Evolutionary conservation across 2,797 vertebrate genomes (phyloP).

Genomic region (Ctenosaura bakeri): DNA sequence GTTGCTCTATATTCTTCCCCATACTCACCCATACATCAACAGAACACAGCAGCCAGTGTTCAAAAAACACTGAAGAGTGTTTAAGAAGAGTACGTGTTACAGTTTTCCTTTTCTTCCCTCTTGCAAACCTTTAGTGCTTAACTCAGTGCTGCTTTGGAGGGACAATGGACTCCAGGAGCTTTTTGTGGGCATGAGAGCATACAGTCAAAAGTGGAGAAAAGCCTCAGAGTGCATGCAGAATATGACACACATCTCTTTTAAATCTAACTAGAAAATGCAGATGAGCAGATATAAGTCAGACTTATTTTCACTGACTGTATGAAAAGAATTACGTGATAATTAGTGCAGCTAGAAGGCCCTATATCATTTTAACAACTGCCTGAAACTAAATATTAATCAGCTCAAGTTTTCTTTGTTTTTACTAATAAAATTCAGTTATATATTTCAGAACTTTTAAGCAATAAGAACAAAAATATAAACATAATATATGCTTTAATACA

Average conservation of each 20-base stretch:
- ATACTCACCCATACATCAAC: no score
- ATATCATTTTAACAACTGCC: not conserved
- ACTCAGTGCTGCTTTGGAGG: not conserved
- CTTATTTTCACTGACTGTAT: not conserved
- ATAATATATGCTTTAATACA: not conserved
- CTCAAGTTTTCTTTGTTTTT: not conserved
- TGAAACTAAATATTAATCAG: not conserved
- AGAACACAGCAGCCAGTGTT: not conserved
- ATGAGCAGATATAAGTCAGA: no score
- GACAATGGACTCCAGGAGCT: not conserved
- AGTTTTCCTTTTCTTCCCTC: not conserved
- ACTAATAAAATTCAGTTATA: not conserved
- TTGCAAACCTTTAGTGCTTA: not conserved
- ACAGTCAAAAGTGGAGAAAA: not conserved
- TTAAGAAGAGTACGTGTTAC: not conserved
- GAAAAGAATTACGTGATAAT: not conserved
- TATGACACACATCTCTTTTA: no score
- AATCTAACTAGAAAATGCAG: no score
- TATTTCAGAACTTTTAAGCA: conserved; percentile 12
- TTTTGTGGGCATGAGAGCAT: not conserved
- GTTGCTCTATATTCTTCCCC: not conserved
- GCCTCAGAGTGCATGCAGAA: no score
- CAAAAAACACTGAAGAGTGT: not conserved
- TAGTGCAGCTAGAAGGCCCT: not conserved
- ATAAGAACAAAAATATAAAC: conserved; percentile 7